Evolutionary conservation across 2,113 vertebrate genomes (phyloP).

Genomic region (Pluvianellus socialis): DNA sequence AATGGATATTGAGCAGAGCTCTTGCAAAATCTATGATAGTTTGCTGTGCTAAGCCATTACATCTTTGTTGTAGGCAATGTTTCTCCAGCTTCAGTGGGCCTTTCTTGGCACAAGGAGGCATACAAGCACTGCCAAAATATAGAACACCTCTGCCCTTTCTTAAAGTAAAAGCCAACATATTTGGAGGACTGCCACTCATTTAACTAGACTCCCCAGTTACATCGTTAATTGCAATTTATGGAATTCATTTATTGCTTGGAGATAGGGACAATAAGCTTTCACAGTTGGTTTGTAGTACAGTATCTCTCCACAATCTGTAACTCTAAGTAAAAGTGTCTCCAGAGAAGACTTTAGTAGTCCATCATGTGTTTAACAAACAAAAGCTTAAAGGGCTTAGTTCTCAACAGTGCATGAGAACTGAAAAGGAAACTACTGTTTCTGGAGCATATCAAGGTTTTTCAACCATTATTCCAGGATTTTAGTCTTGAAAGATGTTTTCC

Average conservation of each 20-base stretch:
- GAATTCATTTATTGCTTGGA: constrained; percentile 1
- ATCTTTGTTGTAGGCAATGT: not conserved
- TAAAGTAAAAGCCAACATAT: not conserved
- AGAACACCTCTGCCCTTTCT: not conserved
- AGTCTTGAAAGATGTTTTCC: not conserved
- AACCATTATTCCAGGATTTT: not conserved
- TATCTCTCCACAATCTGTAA: not conserved
- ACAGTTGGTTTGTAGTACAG: not conserved
- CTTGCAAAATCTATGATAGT: not conserved
- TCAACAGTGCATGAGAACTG: not conserved
- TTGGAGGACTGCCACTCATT: constrained; percentile 26
- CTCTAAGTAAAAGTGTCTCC: not conserved
- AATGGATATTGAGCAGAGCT: not conserved
- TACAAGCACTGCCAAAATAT: not conserved
- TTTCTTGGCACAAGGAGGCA: not conserved
- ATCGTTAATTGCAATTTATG: constrained; percentile 43
- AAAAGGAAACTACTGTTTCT: not conserved
- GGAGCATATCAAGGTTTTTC: not conserved
- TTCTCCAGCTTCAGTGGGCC: not conserved
- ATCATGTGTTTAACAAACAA: not conserved
- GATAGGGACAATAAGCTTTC: constrained; percentile 1
- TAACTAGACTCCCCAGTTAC: not conserved
- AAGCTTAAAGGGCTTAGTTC: not conserved
- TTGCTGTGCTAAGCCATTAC: not conserved
- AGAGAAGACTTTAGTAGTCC: not conserved